Evolutionary conservation across 1,140 invertebrate species (phyloP), one percentile per base, ranked within the genome.

Genomic region (Brachionus paranguensis): DNA sequence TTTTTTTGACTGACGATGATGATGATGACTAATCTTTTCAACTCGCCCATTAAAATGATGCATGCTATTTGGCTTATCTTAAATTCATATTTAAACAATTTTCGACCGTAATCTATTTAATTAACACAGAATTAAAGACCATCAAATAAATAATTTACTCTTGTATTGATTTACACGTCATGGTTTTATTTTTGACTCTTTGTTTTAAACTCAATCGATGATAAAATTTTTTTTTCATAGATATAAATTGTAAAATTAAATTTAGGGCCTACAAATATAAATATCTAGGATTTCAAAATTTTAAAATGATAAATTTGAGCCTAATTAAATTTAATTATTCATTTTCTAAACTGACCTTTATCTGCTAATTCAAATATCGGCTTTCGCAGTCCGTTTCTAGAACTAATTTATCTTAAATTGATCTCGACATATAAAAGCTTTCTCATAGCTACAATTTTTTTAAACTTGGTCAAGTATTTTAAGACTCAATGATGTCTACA

Each of bases 301-400:
- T 72, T 68, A 68, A 68, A 68, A 14, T 68, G 68, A 72, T 72
- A 72, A 72, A 72, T 72, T 72, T 72, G 68, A 72, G 68, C 68
- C 33, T 72, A 72, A 72, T 72, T 72, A 72, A 72, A 72, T 72
- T 72, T 72, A 20, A 72, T 72, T 45, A 72, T 43, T 72, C 41
- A 72, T 72, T 72, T 41, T 33, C n/a, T 43, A 72, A 72, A 72
- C 68, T 72, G 68, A 72, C 68, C 68, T 72, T 72, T 68, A 43
- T 72, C 33, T 72, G 10, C 33, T 45, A 41, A 60, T 60, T 60
- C 53, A 60, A 60, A 60, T 60, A 60, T 60, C 53, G 53, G n/a
- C 53, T 60, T 60, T 60, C 53, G 17, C n/a, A 60, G 53, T 60
- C 53, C 5, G 20, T 60, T 60, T 60, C 53, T 60, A 60, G 53